Base-by-base conservation (phyloP, 2,888 invertebrate species). In the Lithosia quadra region DNA sequence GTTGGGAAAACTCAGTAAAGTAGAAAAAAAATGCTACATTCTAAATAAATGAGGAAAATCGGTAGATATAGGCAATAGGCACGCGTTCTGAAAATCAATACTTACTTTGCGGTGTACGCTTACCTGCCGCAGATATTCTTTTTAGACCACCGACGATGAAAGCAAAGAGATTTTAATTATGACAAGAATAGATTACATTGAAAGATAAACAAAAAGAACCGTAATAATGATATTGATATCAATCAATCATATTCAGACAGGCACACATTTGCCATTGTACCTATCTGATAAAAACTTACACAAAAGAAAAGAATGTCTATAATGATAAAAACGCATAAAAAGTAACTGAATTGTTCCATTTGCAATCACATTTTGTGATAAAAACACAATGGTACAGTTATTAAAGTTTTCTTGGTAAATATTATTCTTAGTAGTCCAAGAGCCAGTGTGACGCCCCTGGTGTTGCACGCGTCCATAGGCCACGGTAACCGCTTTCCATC, bases 351-450 rank as follows among this genome's bases (percentile, higher is more conserved):
- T 33, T 53, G 49, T n/a, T 56, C 33, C 15, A 57, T 61, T 67
- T 11, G 53, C 22, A 66, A 66, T 66, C 56, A 57, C 33, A 57
- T 36, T 69, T 63, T 66, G 59, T 56, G 63, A 66, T 63, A 75
- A 75, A 71, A 72, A 80, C 73, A 77, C 78, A 77, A 80, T 80
- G 53, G 74, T 53, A 57, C 33, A 49, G 59, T 71, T 21, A 62
- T 13, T 49, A n/a, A 43, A 28, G 11, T 49, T 62, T 49, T 28
- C n/a, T 62, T 28, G 28, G 11, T 49, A 28, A 7, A 15, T 39
- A 33, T 60, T 60, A 39, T 60, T n/a, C 8, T 8, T n/a, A n/a
- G 8, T 49, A 49, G 49, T 49, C 49, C 49, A 49, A 49, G 49
- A 49, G 49, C 9, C 49, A n/a, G n/a, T n/a, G n/a, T n/a, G 1